Evolutionary conservation across 1,140 invertebrate species (phyloP), one percentile per base, ranked within the genome.

Genomic region (Hylaeus volcanicus): DNA sequence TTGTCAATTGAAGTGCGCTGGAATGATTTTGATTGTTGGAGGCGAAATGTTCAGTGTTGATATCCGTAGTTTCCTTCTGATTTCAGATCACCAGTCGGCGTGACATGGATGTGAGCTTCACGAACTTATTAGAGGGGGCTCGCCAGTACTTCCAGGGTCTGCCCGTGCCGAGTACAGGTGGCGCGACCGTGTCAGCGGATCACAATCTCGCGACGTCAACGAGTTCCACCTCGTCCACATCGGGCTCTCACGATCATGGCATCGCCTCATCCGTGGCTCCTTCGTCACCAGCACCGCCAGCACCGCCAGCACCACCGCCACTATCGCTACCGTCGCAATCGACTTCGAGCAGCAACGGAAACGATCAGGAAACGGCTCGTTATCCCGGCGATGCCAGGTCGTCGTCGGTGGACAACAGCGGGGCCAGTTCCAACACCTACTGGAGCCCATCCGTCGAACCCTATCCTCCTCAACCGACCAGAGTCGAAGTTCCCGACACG

Each of bases 91-190:
- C 90, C 89, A 87, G 91, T 91, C 92, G 93, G 93, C 93, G 93
- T 94, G 94, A 94, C 93, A 96, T 96, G 96, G 96, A 96, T 95
- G 95, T 95, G 91, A 95, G 95, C 93, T 96, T 96, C 92, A 96
- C 95, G 91, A 96, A 96, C 95, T 95, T 96, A 94, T 94, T 96
- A 94, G 96, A 96, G 95, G 96, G 95, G 93, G 96, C 95, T 92
- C 95, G 96, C 90, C 96, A 96, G 94, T 96, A 96, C 94, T 96
- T 96, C 93, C 95, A 96, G 94, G 96, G 96, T 91, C 93, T 96
- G 89, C 96, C 96, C 76, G 94, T 95, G 86, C 93, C 94, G 65
- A 93, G 94, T 81, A 90, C 92, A 83, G 91, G 94, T 89, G 90
- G 93, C 92, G 90, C 93, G 89, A 91, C 92, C 87, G 73, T 78